Evolutionary conservation across 2,797 vertebrate genomes (phyloP).

Genomic region (Rhabdophis nuchalis): DNA sequence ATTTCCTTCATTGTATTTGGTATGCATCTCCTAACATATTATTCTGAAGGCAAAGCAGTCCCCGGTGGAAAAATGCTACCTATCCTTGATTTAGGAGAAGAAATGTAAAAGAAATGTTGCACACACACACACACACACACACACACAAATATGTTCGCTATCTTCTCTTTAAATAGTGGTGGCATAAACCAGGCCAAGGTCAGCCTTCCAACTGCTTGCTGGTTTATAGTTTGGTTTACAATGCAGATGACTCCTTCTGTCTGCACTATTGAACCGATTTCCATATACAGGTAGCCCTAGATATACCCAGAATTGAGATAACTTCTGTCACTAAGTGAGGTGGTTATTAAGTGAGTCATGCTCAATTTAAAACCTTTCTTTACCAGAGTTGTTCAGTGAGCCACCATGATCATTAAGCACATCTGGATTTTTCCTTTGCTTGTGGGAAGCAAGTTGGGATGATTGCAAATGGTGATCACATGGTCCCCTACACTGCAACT

Average conservation of each 20-base stretch:
- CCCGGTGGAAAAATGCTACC: not conserved
- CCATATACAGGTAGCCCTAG: not conserved
- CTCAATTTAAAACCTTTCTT: not conserved
- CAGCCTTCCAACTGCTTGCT: not conserved
- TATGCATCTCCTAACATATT: not conserved
- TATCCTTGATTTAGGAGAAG: not conserved
- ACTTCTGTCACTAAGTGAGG: not conserved
- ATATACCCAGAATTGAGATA: not conserved
- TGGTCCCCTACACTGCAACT: not conserved
- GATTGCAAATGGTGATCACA: not conserved
- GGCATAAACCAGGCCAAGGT: not conserved
- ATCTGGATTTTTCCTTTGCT: not conserved
- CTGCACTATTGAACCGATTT: not conserved
- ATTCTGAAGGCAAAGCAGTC: not conserved
- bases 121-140: too few relatives aligned
- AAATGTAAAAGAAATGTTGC: not conserved
- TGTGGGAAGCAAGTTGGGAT: not conserved
- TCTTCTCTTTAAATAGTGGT: not conserved
- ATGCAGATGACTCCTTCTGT: too few relatives aligned
- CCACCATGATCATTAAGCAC: not conserved
- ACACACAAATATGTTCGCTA: not conserved
- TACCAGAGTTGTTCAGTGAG: not conserved
- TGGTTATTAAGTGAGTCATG: not conserved
- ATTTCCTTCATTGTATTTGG: not conserved
- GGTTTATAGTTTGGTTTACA: not conserved